Percentiles rank a stretch among this genome's conserved stretches.
These are phyloP conservation scores for Tonatia bakeri DNA, from an alignment of 2,113 vertebrate genomes.

Conservation along the genomic window DNA sequence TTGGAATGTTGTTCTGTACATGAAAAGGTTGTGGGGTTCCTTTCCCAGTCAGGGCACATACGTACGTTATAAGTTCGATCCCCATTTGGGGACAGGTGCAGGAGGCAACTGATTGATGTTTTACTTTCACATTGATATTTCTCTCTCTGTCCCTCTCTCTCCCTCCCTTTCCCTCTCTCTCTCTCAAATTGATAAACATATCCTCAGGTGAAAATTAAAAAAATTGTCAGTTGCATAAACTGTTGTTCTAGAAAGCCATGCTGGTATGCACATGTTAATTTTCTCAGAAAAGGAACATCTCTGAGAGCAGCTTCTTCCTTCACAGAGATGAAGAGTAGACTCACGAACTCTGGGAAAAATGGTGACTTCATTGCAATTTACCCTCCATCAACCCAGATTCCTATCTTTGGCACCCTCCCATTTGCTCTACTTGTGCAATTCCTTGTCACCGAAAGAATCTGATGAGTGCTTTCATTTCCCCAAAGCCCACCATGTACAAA, in stretches of 20 bases:
- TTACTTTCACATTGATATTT: no score
- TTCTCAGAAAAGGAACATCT: neutral
- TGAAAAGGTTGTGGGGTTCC: no score
- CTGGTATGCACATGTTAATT: neutral
- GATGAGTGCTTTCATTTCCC: neutral
- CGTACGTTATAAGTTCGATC: no score
- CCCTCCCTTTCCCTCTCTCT: no score
- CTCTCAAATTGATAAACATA: no score
- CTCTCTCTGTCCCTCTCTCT: no score
- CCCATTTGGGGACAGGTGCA: no score
- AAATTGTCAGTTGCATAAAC: neutral
- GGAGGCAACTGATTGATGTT: no score
- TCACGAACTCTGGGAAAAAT: neutral
- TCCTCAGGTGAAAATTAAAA: no score
- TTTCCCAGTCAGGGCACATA: no score
- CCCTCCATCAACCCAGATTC: neutral
- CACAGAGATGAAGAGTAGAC: neutral
- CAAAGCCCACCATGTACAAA: neutral
- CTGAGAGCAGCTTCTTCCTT: neutral
- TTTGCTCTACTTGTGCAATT: neutral
- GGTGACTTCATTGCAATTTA: neutral
- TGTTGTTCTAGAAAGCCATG: neutral
- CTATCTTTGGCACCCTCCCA: neutral
- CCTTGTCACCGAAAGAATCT: neutral
- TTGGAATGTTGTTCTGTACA: no score